A percentile compares a stretch with the other conserved stretches of the same genome.
Evolutionary conservation across 92 coral and sea anemone genomes (phyloP).

Genomic region (Diadumene lineata): DNA sequence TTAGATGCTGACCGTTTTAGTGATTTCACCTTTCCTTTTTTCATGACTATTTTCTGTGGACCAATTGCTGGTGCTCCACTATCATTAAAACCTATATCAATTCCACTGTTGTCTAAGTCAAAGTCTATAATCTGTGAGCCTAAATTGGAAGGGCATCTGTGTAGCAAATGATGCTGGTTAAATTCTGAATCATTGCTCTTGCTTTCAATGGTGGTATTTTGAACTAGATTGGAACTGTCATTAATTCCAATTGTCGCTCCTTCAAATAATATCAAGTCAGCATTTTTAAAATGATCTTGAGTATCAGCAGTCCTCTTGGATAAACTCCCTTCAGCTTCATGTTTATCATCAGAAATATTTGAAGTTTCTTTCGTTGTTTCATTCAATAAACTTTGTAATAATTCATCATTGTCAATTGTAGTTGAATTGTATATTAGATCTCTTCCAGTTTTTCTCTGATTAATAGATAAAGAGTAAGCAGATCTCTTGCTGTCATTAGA

Average conservation of each 20-base stretch:
- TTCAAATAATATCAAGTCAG: not conserved
- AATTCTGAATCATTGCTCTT: not conserved
- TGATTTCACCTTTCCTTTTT: constrained; percentile 50
- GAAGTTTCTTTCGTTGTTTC: not conserved
- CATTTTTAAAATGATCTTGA: not conserved
- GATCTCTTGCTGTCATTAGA: not conserved
- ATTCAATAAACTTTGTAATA: no score
- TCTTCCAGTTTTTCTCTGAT: not conserved
- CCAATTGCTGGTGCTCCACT: constrained; percentile 26
- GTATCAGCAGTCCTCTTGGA: no score
- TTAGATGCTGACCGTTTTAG: constrained; percentile 71
- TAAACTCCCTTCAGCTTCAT: not conserved
- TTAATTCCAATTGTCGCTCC: no score
- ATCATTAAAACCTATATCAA: not conserved
- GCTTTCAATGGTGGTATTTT: no score
- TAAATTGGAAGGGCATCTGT: not conserved
- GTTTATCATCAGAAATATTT: not conserved
- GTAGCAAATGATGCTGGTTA: not conserved
- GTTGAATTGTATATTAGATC: not conserved
- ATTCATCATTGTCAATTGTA: not conserved
- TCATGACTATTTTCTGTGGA: constrained; percentile 60
- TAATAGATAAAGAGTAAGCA: not conserved
- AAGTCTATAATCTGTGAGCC: not conserved
- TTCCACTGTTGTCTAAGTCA: no score
- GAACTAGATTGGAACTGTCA: not conserved